Percentiles rank a stretch among this genome's conserved stretches.
These are phyloP conservation scores for Poecilobothrus nobilitatus DNA, from an alignment of 2,888 invertebrate genomes.

Conservation along the genomic window DNA sequence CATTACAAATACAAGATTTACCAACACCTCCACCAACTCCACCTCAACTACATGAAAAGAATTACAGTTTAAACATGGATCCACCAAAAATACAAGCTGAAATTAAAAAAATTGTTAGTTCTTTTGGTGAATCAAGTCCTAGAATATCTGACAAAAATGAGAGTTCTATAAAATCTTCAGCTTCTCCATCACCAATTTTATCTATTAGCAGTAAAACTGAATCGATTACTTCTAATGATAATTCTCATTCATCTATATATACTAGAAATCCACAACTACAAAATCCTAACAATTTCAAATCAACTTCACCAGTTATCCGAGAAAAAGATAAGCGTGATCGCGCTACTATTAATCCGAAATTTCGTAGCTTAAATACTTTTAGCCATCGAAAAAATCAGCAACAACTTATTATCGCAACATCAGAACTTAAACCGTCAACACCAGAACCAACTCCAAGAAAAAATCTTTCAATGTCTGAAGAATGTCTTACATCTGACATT, in stretches of 20 bases:
- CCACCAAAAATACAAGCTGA: slow-evolving; percentile 2
- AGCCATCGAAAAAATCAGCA: slow-evolving; percentile 36
- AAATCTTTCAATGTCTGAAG: slow-evolving; percentile 65
- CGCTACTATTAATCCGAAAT: slow-evolving; percentile 55
- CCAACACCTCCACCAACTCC: slow-evolving; percentile 38
- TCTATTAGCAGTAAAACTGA: slow-evolving; percentile 7
- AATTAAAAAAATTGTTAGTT: slow-evolving; percentile 20
- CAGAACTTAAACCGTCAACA: slow-evolving; percentile 35
- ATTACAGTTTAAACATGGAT: slow-evolving; percentile 24
- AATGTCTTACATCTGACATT: slow-evolving; percentile 49
- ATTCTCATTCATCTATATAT: slow-evolving; percentile 50
- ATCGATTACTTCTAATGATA: background rate
- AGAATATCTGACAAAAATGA: slow-evolving; percentile 11
- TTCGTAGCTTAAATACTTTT: slow-evolving; percentile 47
- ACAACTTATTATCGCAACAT: slow-evolving; percentile 34
- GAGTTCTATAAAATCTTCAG: slow-evolving; percentile 13
- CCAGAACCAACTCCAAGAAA: slow-evolving; percentile 63
- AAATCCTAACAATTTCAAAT: slow-evolving; percentile 51
- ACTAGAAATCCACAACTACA: slow-evolving; percentile 27
- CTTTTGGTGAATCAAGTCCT: slow-evolving; percentile 16
- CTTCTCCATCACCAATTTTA: slow-evolving; percentile 7
- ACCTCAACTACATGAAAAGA: slow-evolving; percentile 39
- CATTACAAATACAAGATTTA: slow-evolving; percentile 28
- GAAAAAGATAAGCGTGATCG: slow-evolving; percentile 70
- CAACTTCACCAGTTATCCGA: slow-evolving; percentile 60